Base-by-base conservation (phyloP, 2,888 invertebrate genomes). In the Antitype chi region DNA sequence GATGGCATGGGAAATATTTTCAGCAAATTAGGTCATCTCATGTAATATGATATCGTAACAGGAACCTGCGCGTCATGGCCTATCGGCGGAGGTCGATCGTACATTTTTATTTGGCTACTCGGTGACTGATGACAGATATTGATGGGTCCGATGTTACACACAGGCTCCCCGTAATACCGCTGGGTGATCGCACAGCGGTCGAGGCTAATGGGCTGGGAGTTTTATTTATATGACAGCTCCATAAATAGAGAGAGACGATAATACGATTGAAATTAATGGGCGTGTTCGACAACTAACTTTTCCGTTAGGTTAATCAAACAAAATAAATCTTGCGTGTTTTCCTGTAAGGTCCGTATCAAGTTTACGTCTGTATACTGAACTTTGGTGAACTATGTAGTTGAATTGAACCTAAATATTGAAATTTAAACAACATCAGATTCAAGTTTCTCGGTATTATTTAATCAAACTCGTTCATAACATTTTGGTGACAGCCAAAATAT, bases 81-180 rank as follows among this genome's bases (percentile, higher is more conserved):
- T 88, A 92, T 93, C 90, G 92, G 89, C 71, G 78, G 77, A 85
- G 89, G 90, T 88, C 92, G 93, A 93, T 92, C 94, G 94, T 94
- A 94, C 94, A 93, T 93, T 94, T 94, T 93, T 95, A 94, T 95
- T 95, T 95, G 94, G 95, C 93, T 94, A 92, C 94, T 93, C 92
- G 89, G 92, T 93, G 92, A 92, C 94, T 90, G 94, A 91, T 94
- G 96, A 95, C 96, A 95, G 95, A 93, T 95, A 96, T 96, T 95
- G 95, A 96, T 96, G 96, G 90, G 89, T 86, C 92, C 90, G 86
- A 90, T 90, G 91, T 91, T 90, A 88, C 90, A 89, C 90, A 84
- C 91, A 91, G 90, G 85, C 92, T 91, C 91, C 93, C 93, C 89
- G 88, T 90, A 87, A 93, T 93, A 92, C 93, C 93, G 92, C 90